Evolutionary conservation across 53 echinoderm and acorn worm genomes (phyloP).

Genomic region (Luidia sarsii): DNA sequence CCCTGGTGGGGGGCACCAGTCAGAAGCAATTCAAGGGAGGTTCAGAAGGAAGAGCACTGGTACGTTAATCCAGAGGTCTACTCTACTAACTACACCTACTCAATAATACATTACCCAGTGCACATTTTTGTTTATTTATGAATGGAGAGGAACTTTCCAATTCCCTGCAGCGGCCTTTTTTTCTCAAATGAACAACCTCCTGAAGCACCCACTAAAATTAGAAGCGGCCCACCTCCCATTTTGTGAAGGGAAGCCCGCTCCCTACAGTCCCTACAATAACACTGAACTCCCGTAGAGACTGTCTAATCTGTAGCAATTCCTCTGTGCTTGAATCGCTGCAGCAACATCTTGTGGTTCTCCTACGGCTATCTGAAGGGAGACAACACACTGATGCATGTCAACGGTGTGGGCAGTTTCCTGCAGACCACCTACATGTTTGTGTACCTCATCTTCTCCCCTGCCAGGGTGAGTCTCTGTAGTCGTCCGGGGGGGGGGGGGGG

Average conservation of each 20-base stretch:
- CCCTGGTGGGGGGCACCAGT: no score
- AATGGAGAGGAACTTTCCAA: no score
- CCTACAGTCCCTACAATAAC: background rate
- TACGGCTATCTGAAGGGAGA: constrained; percentile 59
- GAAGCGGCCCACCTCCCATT: background rate
- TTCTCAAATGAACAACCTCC: no score
- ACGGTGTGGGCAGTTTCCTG: constrained; percentile 42
- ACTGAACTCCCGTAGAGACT: background rate
- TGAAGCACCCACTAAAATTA: background rate
- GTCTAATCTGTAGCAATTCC: background rate
- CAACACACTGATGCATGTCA: constrained; percentile 46
- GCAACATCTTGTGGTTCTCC: constrained; percentile 54
- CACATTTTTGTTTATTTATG: no score
- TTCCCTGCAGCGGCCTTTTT: no score
- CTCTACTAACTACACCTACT: no score
- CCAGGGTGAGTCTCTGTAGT: constrained; percentile 60
- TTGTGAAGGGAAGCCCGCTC: background rate
- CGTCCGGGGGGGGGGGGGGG: no score
- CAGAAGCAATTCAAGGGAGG: no score
- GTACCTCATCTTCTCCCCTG: constrained; percentile 30
- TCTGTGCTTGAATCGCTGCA: constrained; percentile 7
- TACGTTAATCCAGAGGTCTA: no score
- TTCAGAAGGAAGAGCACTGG: no score
- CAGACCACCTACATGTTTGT: constrained; percentile 57
- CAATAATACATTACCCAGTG: no score